Base-by-base conservation (phyloP, 2,113 vertebrate genomes). In the Eretmochelys imbricata region DNA sequence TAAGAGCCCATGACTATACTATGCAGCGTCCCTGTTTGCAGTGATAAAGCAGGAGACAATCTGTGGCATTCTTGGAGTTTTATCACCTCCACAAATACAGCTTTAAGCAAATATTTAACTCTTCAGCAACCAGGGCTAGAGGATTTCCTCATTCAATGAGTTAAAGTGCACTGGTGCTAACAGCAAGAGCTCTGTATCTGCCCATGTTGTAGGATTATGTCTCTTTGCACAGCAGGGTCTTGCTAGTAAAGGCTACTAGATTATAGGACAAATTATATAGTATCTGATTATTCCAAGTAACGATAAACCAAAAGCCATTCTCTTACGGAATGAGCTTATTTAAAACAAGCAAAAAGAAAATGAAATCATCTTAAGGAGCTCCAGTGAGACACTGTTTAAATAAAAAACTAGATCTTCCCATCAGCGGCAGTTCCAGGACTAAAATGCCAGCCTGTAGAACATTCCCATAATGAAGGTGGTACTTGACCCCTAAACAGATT, bases 51-150 rank as follows among this genome's bases (percentile, higher is more conserved):
- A 85, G 79, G 55, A 10, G 82, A 78, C 86, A 49, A 93, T 10
- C 2, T 49, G 82, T 81, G 93, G 88, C 93, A 91, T 94, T 91
- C 91, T 94, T 91, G 48, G 88, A 87, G 93, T 93, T 93, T 93
- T 96, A 90, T 94, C 87, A 89, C 85, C 88, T 83, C 46, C 80
- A 38, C 25, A 95, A 75, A 82, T 46, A 93, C 46, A 92, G 93
- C 55, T 82, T 49, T 89, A 82, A 59, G 97, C 94, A 94, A 98
- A 98, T 97, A 95, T 98, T 98, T 98, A 98, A 98, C 97, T 96
- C 93, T 91, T 90, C 78, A 83, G 69, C 84, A 97, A 94, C 46
- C 20, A 72, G 62, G 84, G 72, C 85, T 93, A 82, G 90, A 91
- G 78, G 13, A 95, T 95, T 93, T 95, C 90, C 87, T 81, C 89